phyloP scores from a whole-genome alignment of 2,888 invertebrate species.

The Metacarcinus magister region DNA sequence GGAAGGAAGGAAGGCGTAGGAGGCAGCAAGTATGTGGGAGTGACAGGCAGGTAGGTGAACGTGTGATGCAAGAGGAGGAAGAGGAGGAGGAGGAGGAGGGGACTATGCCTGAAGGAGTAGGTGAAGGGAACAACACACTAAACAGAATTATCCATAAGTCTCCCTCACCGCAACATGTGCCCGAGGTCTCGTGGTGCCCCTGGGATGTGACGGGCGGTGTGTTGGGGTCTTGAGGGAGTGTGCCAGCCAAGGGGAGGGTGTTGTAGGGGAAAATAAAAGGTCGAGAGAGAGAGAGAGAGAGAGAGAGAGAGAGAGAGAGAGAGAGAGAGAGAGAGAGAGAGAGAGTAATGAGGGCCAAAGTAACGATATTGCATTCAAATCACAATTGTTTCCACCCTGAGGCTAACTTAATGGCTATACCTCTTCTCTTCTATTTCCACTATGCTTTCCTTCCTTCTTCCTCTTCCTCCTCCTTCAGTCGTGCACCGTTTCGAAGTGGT shows the following conservation, averaged over 20 bases:
- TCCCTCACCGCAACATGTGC: neutral
- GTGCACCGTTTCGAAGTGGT: neutral
- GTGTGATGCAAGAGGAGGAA: neutral
- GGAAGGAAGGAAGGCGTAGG: neutral
- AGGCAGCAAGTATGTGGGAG: neutral
- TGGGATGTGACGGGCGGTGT: neutral
- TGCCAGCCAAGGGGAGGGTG: neutral
- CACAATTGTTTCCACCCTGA: neutral
- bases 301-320: constrained; percentile 19
- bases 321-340: neutral
- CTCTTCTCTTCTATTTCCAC: neutral
- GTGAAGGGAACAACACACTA: neutral
- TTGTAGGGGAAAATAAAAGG: neutral
- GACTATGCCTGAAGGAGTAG: neutral
- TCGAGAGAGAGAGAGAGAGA: too few relatives aligned
- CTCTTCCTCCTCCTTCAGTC: neutral
- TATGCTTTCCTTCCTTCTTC: neutral
- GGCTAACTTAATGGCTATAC: neutral
- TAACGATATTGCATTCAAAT: neutral
- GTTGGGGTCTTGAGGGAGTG: neutral
- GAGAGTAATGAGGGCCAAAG: neutral
- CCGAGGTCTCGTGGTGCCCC: neutral
- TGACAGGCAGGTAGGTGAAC: neutral
- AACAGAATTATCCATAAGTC: neutral
- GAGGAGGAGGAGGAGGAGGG: neutral